Evolutionary conservation across 2,888 invertebrate genomes (phyloP).

Genomic region (Saturnia pavonia): DNA sequence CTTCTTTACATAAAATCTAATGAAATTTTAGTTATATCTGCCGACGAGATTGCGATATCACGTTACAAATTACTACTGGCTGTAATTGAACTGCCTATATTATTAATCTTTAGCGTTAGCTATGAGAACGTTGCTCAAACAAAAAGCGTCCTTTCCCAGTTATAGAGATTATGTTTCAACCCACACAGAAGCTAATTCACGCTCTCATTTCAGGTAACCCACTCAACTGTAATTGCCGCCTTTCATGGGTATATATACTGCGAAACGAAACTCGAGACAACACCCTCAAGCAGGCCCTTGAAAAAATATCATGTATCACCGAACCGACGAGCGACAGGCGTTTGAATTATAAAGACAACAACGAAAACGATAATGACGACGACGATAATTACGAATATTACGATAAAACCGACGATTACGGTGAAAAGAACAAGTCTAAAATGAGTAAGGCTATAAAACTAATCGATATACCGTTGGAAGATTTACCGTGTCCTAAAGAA

Average conservation of each 20-base stretch:
- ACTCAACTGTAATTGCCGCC: slow-evolving; percentile 91
- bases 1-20: background rate
- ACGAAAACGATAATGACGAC: slow-evolving; percentile 54
- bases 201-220: slow-evolving; percentile 86
- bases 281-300: slow-evolving; percentile 85
- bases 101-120: background rate
- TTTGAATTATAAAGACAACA: slow-evolving; percentile 52
- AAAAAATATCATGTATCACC: slow-evolving; percentile 87
- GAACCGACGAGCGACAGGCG: slow-evolving; percentile 65
- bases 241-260: slow-evolving; percentile 90
- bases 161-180: slow-evolving; percentile 10
- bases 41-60: slow-evolving; percentile 1
- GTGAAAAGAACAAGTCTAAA: slow-evolving; percentile 51
- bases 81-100: slow-evolving; percentile 3
- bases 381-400: slow-evolving; percentile 73
- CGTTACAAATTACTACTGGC: slow-evolving; percentile 4
- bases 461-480: slow-evolving; percentile 65
- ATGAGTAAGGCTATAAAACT: slow-evolving; percentile 61
- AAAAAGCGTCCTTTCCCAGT: slow-evolving; percentile 3
- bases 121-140: background rate
- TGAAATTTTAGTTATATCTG: slow-evolving; percentile 1
- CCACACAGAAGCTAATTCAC: slow-evolving; percentile 31
- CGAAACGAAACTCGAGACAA: slow-evolving; percentile 88
- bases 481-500: slow-evolving; percentile 76
- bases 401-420: slow-evolving; percentile 64